Evolutionary conservation across 2,888 invertebrate species (phyloP).

Genomic region (Agriotes lineatus): DNA sequence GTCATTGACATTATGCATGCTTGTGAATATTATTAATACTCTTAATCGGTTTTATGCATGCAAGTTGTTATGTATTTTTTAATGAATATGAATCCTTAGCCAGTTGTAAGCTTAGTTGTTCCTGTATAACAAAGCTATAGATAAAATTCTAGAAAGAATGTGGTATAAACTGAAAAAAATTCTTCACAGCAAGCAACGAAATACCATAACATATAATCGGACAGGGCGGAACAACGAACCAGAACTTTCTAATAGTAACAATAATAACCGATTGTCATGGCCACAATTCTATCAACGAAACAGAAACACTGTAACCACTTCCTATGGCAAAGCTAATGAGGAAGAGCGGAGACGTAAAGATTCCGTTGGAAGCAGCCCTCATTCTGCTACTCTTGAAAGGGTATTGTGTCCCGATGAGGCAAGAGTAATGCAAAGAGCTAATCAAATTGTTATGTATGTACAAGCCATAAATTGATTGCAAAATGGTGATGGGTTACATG

Average conservation of each 20-base stretch:
- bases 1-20: conserved; percentile 13
- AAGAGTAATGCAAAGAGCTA: conserved; percentile 86
- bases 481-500: conserved; percentile 33
- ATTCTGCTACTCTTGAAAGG: conserved; percentile 70
- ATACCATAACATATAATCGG: conserved; percentile 59
- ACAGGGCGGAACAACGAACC: conserved; percentile 66
- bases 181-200: conserved; percentile 64
- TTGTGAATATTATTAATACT: conserved; percentile 10
- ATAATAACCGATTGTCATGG: conserved; percentile 71
- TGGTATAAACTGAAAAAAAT: too few relatives aligned
- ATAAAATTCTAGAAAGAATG: too few relatives aligned
- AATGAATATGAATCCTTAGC: too few relatives aligned
- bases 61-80: too few relatives aligned
- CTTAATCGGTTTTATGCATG: conserved; percentile 14
- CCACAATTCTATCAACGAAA: conserved; percentile 67
- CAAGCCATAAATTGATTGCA: conserved; percentile 9
- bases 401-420: conserved; percentile 79
- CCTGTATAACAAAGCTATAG: too few relatives aligned
- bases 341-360: conserved; percentile 65
- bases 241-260: conserved; percentile 65
- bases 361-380: conserved; percentile 61
- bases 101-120: background rate
- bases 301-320: conserved; percentile 58
- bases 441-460: conserved; percentile 90
- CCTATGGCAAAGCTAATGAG: conserved; percentile 54